Evolutionary conservation across 2,888 invertebrate genomes (phyloP).

Genomic region (Dryomyza anilis): DNA sequence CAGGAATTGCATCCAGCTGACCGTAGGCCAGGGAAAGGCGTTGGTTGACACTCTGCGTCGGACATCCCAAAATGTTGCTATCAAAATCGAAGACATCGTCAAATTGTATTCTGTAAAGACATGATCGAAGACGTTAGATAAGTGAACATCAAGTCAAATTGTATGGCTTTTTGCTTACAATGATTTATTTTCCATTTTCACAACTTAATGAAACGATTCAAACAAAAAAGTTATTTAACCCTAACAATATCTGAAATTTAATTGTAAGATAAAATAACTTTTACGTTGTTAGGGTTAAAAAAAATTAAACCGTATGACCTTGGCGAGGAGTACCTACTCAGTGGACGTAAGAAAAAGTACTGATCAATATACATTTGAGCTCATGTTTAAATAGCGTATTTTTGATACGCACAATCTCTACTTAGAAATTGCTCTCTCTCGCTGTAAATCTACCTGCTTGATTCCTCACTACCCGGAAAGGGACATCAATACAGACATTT

Average conservation of each 20-base stretch:
- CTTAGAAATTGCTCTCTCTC: too few species aligned
- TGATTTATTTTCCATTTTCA: background rate
- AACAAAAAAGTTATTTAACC: too few species aligned
- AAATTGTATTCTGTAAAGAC: constrained; percentile 15
- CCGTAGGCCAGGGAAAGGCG: constrained; percentile 68
- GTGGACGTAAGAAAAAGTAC: background rate
- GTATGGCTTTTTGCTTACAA: background rate
- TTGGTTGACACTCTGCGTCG: background rate
- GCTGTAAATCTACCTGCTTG: background rate
- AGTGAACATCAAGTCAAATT: too few species aligned
- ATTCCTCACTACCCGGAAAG: background rate
- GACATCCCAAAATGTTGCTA: background rate
- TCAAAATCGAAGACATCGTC: constrained; percentile 8
- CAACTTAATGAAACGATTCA: too few species aligned
- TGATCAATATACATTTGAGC: background rate
- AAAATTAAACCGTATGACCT: too few species aligned
- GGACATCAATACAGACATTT: too few species aligned
- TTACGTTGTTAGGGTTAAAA: too few species aligned
- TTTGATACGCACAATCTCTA: too few species aligned
- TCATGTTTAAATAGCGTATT: background rate
- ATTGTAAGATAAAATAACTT: too few species aligned
- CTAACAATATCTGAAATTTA: too few species aligned
- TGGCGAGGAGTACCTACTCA: background rate
- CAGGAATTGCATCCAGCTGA: constrained; percentile 67
- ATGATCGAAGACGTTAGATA: too few species aligned